Evolutionary conservation across 2,888 invertebrate genomes (phyloP).

Genomic region (Orthosia gracilis): DNA sequence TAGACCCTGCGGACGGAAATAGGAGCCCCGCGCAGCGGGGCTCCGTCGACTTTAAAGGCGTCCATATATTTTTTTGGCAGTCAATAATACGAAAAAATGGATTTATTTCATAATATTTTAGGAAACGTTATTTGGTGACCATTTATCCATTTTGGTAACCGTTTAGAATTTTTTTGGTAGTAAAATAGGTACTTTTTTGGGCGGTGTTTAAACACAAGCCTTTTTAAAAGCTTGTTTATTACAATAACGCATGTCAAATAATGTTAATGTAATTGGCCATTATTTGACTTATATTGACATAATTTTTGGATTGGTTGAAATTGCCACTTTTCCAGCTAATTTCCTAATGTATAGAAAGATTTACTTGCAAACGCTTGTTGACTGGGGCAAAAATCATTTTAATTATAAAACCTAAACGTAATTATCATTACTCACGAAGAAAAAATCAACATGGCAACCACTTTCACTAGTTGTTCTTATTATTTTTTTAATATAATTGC

Average conservation of each 20-base stretch:
- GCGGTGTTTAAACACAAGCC: no score
- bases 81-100: no score
- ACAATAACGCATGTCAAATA: background rate
- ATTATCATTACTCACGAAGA: constrained; percentile 15
- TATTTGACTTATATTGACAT: background rate
- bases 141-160: no score
- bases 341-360: constrained; percentile 12
- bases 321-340: background rate
- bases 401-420: constrained; percentile 16
- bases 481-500: constrained; percentile 8
- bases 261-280: background rate
- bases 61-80: no score
- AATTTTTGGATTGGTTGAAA: background rate
- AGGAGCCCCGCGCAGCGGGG: no score
- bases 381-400: constrained; percentile 31
- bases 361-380: constrained; percentile 26
- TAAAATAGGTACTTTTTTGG: no score
- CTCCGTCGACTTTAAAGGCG: no score
- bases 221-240: background rate
- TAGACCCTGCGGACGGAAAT: no score
- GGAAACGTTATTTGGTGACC: no score
- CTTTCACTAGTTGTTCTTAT: constrained; percentile 14
- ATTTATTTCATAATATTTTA: no score
- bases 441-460: constrained; percentile 12
- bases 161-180: no score